A percentile compares a stretch with the other conserved stretches of the same genome.
Evolutionary conservation across 2,113 vertebrate genomes (phyloP).

Genomic region (Upupa epops): DNA sequence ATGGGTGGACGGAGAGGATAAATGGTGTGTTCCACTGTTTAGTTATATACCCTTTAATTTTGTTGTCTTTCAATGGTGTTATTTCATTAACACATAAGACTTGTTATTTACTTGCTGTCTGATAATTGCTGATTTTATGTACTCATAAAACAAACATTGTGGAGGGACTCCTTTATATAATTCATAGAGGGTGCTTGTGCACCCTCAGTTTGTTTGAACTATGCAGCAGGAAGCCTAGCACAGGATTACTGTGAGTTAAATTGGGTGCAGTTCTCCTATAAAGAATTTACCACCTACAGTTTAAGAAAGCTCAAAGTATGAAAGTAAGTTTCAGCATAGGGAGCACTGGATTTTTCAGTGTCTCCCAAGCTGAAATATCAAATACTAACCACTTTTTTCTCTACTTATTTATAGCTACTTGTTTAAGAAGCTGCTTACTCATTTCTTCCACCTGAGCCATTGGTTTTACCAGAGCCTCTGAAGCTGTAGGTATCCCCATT

Average conservation of each 20-base stretch:
- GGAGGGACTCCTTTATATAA: neutral
- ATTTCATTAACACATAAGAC: neutral
- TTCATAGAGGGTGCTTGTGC: neutral
- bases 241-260: neutral
- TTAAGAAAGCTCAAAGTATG: neutral
- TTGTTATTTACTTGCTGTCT: neutral
- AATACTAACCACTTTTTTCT: neutral
- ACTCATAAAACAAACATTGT: neutral
- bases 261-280: neutral
- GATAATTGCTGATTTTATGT: neutral
- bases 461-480: neutral
- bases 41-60: neutral
- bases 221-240: neutral
- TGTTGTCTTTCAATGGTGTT: neutral
- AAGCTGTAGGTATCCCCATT: neutral
- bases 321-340: neutral
- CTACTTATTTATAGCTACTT: neutral
- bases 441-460: neutral
- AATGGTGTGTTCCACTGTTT: neutral
- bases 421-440: neutral
- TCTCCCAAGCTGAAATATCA: neutral
- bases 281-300: neutral
- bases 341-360: neutral
- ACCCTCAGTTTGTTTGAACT: neutral
- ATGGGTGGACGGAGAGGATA: accelerated